Conservation (phyloP, 2,113 vertebrate genomes). For the Pterocles gutturalis region DNA sequence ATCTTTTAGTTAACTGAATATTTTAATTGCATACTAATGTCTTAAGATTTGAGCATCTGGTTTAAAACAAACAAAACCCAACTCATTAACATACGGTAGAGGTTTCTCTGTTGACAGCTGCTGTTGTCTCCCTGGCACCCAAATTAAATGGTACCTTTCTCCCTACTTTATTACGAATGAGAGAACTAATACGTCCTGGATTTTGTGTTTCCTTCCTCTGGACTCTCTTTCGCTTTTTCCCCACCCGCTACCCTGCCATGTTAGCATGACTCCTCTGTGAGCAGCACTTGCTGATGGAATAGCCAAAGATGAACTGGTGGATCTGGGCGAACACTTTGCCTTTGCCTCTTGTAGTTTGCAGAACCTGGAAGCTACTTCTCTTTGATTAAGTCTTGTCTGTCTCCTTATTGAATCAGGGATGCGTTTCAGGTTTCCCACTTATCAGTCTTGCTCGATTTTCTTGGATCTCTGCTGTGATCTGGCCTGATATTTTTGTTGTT, state of each 20-base stretch:
- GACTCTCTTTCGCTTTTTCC: background rate
- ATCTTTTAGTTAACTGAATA: background rate
- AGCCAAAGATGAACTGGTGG: background rate
- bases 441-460: background rate
- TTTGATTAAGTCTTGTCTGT: background rate
- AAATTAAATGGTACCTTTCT: background rate
- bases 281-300: background rate
- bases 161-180: background rate
- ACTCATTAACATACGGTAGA: rapidly evolving
- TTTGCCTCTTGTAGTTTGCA: background rate
- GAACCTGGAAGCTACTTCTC: background rate
- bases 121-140: background rate
- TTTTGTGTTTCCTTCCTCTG: background rate
- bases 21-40: background rate
- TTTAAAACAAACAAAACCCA: background rate
- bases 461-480: background rate
- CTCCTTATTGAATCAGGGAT: background rate
- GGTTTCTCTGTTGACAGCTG: background rate
- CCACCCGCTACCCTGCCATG: too few species aligned
- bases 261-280: background rate
- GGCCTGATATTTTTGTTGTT: slow-evolving; percentile 7
- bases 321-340: background rate
- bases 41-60: background rate
- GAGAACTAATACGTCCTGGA: background rate
- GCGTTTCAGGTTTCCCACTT: background rate